Evolutionary conservation across 1,140 invertebrate genomes (phyloP).

Genomic region (Caenorhabditis tropicalis): DNA sequence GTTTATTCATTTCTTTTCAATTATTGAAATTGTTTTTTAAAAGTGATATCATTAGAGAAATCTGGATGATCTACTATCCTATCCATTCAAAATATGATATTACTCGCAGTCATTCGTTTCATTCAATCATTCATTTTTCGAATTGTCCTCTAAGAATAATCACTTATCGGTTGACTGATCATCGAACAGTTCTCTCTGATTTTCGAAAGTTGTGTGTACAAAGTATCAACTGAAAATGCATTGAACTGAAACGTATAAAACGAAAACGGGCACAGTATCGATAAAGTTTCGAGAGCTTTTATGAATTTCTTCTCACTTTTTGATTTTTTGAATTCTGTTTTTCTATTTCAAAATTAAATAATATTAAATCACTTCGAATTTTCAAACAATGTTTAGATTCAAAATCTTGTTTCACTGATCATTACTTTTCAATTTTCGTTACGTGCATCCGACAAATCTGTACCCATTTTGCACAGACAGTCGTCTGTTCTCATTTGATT

Average conservation of each 20-base stretch:
- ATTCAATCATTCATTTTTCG: too few species aligned
- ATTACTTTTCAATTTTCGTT: background rate
- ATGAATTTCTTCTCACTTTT: background rate
- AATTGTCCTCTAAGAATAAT: background rate
- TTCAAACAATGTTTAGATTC: too few species aligned
- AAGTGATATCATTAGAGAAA: too few species aligned
- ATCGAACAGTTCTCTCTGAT: background rate
- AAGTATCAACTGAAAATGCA: background rate
- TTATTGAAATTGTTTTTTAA: too few species aligned
- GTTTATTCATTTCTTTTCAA: too few species aligned
- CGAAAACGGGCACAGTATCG: background rate
- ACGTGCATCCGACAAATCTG: background rate
- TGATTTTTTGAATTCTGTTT: background rate
- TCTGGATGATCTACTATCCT: too few species aligned
- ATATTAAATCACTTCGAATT: background rate
- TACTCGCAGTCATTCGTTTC: too few species aligned
- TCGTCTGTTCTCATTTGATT: slow-evolving; percentile 25
- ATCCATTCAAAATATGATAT: too few species aligned
- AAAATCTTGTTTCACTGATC: slow-evolving; percentile 4
- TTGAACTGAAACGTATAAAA: background rate
- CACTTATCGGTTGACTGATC: background rate
- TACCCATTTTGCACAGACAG: slow-evolving; percentile 28
- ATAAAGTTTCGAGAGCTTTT: background rate
- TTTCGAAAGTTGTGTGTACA: slow-evolving; percentile 20
- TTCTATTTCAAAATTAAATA: too few species aligned